Base-by-base conservation (phyloP, 1,140 invertebrate genomes). In the Rhagoletis zephyria region DNA sequence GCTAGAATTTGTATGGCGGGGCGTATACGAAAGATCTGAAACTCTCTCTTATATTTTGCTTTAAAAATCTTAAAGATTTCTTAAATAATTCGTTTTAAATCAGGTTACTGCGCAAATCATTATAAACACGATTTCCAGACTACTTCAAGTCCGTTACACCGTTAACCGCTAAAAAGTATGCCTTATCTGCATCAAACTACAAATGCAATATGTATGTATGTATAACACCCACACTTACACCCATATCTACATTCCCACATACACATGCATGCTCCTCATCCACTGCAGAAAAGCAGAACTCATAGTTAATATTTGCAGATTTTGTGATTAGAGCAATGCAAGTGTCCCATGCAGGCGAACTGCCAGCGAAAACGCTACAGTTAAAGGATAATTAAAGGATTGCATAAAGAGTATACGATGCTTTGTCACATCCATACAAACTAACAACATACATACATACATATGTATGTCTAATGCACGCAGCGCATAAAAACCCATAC, bases 311-410 rank as follows among this genome's bases (percentile, higher is more conserved):
- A 81, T 81, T 81, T 81, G 74, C 74, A 81, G 74, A 81, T 81
- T 81, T 81, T 81, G 74, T 81, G 74, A 81, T 81, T 81, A 81
- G 51, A 81, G 48, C 48, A 81, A 81, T 56, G 74, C 9, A 81
- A 59, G 74, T 56, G 74, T 81, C 74, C 74, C 19, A 81, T 56
- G 74, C 74, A 81, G 74, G 48, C 74, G 48, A 48, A 81, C 16
- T 56, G n/a, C 45, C 19, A 81, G 74, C 74, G 74, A 56, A 81
- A 30, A 16, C 48, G 74, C 74, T 7, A 56, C 74, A 30, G 74
- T 81, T 81, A 81, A 81, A 81, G 74, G 48, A 81, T 81, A 81
- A 81, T 81, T 81, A 81, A 81, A 81, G 74, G 74, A 81, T 81
- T 56, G 74, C n/a, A 81, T 19, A 56, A 3, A 56, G 42, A 30